Evolutionary conservation across 2,888 invertebrate genomes (phyloP).

Genomic region (Caenorhabditis macrosperma): DNA sequence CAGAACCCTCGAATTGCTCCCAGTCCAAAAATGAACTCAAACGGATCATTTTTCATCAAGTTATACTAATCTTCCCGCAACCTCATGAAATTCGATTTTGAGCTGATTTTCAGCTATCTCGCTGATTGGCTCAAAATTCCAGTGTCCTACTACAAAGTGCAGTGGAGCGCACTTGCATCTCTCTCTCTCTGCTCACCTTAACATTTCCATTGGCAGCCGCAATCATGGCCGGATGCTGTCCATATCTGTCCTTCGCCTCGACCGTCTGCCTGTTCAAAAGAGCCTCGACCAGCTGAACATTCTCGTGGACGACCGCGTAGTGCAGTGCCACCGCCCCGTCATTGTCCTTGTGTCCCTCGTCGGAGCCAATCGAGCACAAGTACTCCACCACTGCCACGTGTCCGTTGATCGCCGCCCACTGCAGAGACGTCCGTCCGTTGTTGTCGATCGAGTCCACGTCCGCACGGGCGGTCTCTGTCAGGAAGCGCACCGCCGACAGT

Average conservation of each 20-base stretch:
- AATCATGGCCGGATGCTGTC: constrained; percentile 66
- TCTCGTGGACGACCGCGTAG: constrained; percentile 65
- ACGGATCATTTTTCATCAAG: too few relatives aligned
- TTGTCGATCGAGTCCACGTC: constrained; percentile 68
- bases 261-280: constrained; percentile 64
- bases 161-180: too few relatives aligned
- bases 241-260: constrained; percentile 64
- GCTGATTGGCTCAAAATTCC: too few relatives aligned
- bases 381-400: constrained; percentile 65
- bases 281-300: constrained; percentile 52
- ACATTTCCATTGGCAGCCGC: constrained; percentile 66
- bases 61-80: too few relatives aligned
- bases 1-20: too few relatives aligned
- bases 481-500: constrained; percentile 56
- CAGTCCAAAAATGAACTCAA: too few relatives aligned
- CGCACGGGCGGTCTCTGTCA: constrained; percentile 59
- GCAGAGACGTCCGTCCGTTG: constrained; percentile 70
- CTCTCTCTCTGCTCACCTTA: too few relatives aligned
- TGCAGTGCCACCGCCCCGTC: constrained; percentile 71
- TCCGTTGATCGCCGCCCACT: constrained; percentile 69
- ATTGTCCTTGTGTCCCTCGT: constrained; percentile 72
- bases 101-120: too few relatives aligned
- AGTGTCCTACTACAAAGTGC: too few relatives aligned
- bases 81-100: too few relatives aligned
- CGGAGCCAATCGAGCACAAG: constrained; percentile 65